Percentiles rank a stretch among this genome's conserved stretches.
phyloP scores from a whole-genome alignment of 1,140 invertebrate species.

The Aporrectodea caliginosa region DNA sequence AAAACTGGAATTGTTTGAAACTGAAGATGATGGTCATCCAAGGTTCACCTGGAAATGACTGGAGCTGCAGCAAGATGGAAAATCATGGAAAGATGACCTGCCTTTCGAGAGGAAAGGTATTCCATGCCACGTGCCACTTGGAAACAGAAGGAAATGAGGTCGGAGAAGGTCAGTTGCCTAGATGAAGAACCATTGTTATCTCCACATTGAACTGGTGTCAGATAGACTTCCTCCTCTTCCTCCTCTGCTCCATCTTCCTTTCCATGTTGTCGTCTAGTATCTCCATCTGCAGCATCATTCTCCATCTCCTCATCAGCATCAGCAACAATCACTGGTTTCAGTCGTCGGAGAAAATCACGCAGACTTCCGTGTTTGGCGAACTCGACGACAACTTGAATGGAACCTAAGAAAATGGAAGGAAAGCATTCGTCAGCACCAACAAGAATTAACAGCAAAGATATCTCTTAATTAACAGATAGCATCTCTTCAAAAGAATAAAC shows the following conservation, averaged over 20 bases:
- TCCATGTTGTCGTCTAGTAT: too few species aligned
- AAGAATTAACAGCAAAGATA: too few species aligned
- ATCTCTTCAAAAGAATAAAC: too few species aligned
- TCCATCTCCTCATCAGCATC: too few species aligned
- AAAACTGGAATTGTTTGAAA: too few species aligned
- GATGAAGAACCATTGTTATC: not conserved
- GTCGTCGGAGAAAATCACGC: constrained; percentile 78
- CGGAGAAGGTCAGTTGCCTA: constrained; percentile 52
- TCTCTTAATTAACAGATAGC: too few species aligned
- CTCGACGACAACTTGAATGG: constrained; percentile 88
- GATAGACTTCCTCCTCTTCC: not conserved
- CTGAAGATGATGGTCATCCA: too few species aligned
- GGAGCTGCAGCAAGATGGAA: too few species aligned
- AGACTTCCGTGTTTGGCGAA: constrained; percentile 89
- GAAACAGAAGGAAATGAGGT: constrained; percentile 78
- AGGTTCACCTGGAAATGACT: too few species aligned
- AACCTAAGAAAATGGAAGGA: constrained; percentile 49
- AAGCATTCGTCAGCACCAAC: not conserved
- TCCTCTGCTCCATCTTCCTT: too few species aligned
- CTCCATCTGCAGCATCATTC: too few species aligned
- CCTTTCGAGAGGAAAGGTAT: constrained; percentile 85
- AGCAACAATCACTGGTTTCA: not conserved
- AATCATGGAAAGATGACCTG: too few species aligned
- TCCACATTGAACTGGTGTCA: not conserved
- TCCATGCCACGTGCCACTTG: constrained; percentile 92